Evolutionary conservation across 2,797 vertebrate species (phyloP).

Genomic region (Spea hammondii): DNA sequence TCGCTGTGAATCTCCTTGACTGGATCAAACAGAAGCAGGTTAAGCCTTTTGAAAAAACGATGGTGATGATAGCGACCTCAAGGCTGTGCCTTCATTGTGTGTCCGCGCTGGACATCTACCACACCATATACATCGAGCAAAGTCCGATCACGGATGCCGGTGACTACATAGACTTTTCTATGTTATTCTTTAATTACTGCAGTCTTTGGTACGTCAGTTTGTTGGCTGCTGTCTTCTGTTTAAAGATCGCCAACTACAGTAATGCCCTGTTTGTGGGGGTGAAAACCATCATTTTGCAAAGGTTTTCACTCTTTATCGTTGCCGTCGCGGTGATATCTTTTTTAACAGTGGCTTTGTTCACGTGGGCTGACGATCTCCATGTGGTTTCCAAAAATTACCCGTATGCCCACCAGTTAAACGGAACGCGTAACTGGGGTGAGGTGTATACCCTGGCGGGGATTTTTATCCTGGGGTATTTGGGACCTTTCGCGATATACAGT

Average conservation of each 20-base stretch:
- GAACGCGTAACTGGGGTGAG: no score
- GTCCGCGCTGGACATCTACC: background rate
- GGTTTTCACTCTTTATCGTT: background rate
- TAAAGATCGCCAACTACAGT: slow-evolving; percentile 12
- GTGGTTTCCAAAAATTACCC: no score
- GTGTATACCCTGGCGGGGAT: no score
- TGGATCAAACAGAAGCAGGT: background rate
- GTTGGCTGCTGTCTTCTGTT: slow-evolving; percentile 5
- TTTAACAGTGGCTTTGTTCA: background rate
- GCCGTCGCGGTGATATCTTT: background rate
- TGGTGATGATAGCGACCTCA: background rate
- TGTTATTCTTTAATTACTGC: slow-evolving; percentile 4
- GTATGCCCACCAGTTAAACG: no score
- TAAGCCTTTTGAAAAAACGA: background rate
- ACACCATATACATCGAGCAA: background rate
- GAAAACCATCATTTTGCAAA: background rate
- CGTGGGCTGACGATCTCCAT: background rate
- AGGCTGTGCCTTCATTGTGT: background rate
- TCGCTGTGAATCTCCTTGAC: background rate
- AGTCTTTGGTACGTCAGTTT: slow-evolving; percentile 6
- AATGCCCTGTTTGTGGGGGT: background rate
- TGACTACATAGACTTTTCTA: background rate
- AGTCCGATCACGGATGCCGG: no score
- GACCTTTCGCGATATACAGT: background rate
- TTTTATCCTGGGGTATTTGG: no score